Evolutionary conservation across 2,797 vertebrate genomes (phyloP).

Genomic region (Gambelia wislizenii): DNA sequence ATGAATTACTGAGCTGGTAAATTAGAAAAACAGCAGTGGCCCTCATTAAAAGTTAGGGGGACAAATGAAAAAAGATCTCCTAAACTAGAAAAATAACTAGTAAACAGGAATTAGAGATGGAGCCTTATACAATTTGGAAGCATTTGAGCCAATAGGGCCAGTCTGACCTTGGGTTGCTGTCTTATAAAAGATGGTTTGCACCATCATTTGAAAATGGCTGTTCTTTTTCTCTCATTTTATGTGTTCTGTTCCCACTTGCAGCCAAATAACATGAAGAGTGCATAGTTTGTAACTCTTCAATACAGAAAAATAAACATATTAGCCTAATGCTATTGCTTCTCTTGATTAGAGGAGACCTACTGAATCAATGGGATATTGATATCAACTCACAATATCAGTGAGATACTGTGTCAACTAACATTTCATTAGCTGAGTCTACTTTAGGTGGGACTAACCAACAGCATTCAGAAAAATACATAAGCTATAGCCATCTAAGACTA

Average conservation of each 20-base stretch:
- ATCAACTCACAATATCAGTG: too few relatives aligned
- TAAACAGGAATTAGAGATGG: constrained; percentile 15
- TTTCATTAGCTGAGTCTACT: too few relatives aligned
- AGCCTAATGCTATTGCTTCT: too few relatives aligned
- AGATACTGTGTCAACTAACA: too few relatives aligned
- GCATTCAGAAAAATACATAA: neutral
- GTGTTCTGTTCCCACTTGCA: neutral
- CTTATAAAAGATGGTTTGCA: constrained; percentile 1
- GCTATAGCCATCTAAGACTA: neutral
- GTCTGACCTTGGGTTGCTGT: neutral
- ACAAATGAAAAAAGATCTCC: constrained; percentile 10
- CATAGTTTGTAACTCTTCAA: neutral
- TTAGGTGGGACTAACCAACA: too few relatives aligned
- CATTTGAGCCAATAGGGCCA: neutral
- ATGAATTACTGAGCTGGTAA: constrained; percentile 28
- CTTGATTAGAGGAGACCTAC: too few relatives aligned
- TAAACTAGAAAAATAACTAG: constrained; percentile 16
- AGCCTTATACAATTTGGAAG: neutral
- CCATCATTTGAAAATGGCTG: neutral
- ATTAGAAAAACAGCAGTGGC: constrained; percentile 42
- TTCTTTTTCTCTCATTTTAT: constrained; percentile 3
- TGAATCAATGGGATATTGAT: too few relatives aligned
- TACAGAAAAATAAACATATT: neutral
- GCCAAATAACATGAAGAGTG: neutral
- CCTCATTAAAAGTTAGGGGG: constrained; percentile 30